These are phyloP conservation scores for Eptatretus atami DNA, from an alignment of 2,797 vertebrate genomes.

Conservation along the genomic window DNA sequence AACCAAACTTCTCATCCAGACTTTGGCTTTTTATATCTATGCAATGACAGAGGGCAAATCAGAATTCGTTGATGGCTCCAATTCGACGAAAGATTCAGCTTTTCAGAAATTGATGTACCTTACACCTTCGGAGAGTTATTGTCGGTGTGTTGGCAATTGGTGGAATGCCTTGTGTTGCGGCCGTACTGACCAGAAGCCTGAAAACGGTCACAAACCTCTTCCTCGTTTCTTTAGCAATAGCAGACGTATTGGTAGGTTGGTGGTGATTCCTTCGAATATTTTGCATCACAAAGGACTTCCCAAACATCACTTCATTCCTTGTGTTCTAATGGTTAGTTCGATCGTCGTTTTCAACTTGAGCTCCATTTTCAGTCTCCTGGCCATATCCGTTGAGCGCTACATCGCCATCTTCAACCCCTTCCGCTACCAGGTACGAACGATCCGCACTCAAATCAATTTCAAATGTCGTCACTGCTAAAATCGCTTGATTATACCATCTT, in stretches of 20 bases:
- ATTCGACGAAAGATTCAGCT: no score
- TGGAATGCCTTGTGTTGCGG: constrained; percentile 21
- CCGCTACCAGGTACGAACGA: constrained; percentile 15
- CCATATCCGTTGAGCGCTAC: constrained; percentile 26
- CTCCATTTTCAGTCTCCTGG: constrained; percentile 31
- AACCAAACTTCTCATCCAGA: no score
- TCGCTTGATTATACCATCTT: no score
- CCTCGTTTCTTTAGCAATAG: constrained; percentile 24
- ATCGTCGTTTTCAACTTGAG: constrained; percentile 29
- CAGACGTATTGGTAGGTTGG: constrained; percentile 23
- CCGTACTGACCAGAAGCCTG: constrained; percentile 19
- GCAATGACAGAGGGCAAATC: no score
- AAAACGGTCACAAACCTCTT: constrained; percentile 32
- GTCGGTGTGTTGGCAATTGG: constrained; percentile 20
- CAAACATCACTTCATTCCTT: constrained; percentile 18
- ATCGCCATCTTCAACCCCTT: constrained; percentile 31
- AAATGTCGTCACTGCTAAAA: no score
- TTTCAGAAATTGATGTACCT: constrained; percentile 7
- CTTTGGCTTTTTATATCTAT: no score
- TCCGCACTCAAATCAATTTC: no score
- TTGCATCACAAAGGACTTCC: constrained; percentile 23
- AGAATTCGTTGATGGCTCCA: no score
- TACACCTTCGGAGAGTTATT: constrained; percentile 21
- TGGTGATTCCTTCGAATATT: constrained; percentile 30
- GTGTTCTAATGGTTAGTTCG: constrained; percentile 27